Percentiles rank a stretch among this genome's conserved stretches.
Conservation (phyloP, 2,888 invertebrate genomes). For the Gonocerus acuteangulatus region DNA sequence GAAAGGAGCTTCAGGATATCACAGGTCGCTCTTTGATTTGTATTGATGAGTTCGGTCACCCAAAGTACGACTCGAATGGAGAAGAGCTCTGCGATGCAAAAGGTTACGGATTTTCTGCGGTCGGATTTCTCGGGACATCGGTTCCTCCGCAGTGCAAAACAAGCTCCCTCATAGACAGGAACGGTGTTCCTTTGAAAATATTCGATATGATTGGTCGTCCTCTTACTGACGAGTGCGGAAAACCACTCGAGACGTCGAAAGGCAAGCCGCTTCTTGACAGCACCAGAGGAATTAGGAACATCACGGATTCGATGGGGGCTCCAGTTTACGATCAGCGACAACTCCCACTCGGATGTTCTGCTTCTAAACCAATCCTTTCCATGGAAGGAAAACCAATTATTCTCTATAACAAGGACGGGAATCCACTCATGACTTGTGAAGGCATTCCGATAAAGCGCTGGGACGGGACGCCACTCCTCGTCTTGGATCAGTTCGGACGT, state of each 20-base stretch:
- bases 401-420: constrained; percentile 8
- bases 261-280: constrained; percentile 20
- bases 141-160: not conserved
- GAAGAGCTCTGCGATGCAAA: constrained; percentile 24
- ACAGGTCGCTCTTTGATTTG: constrained; percentile 8
- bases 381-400: constrained; percentile 10
- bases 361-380: constrained; percentile 18
- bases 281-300: constrained; percentile 20
- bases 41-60: constrained; percentile 23
- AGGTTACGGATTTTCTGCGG: constrained; percentile 14
- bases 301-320: constrained; percentile 17
- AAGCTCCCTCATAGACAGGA: constrained; percentile 2
- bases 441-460: not conserved
- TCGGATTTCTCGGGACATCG: constrained; percentile 18
- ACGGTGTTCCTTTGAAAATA: constrained; percentile 11
- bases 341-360: constrained; percentile 25
- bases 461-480: constrained; percentile 4
- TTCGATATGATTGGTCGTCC: constrained; percentile 29
- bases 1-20: constrained; percentile 20
- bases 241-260: constrained; percentile 15
- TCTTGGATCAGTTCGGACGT: constrained; percentile 29
- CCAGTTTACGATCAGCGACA: constrained; percentile 24
- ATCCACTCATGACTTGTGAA: constrained; percentile 9
- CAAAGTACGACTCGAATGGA: constrained; percentile 15
- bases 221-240: constrained; percentile 28